Conservation (phyloP, 2,888 invertebrate species). For the Megaustenia siamemsis region DNA sequence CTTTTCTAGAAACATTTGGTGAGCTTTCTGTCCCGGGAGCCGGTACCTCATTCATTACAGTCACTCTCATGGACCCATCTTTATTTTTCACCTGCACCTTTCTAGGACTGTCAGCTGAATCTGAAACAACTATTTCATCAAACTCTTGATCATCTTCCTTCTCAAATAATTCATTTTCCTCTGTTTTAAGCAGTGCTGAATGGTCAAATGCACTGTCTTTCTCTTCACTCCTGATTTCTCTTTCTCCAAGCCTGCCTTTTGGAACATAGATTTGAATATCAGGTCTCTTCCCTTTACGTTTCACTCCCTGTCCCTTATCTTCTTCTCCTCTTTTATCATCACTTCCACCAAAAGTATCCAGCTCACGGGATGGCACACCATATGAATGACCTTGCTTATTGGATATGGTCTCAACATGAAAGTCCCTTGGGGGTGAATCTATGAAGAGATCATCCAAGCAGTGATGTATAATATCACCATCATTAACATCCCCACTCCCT, state of each 20-base stretch:
- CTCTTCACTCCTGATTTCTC: conserved; percentile 49
- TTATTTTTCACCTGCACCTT: conserved; percentile 60
- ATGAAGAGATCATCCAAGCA: conserved; percentile 46
- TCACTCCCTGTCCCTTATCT: conserved; percentile 45
- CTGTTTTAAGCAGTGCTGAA: neutral
- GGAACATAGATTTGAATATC: conserved; percentile 73
- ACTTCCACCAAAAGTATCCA: neutral
- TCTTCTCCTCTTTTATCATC: conserved; percentile 23
- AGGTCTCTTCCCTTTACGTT: conserved; percentile 51
- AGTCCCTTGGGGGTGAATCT: conserved; percentile 47
- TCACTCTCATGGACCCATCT: conserved; percentile 68
- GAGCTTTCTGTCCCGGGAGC: neutral
- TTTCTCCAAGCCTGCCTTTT: conserved; percentile 65
- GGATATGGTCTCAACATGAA: neutral
- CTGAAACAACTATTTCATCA: conserved; percentile 46
- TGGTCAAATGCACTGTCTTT: conserved; percentile 16
- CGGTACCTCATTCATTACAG: conserved; percentile 58
- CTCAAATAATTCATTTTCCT: conserved; percentile 54
- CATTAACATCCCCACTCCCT: conserved; percentile 62
- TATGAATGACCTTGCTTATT: neutral
- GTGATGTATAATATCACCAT: conserved; percentile 32
- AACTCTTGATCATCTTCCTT: conserved; percentile 16
- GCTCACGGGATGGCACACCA: neutral
- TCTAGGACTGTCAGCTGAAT: conserved; percentile 43
- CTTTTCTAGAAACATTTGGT: neutral